phyloP scores from a whole-genome alignment of 1,140 invertebrate genomes.

The Cydia amplana region DNA sequence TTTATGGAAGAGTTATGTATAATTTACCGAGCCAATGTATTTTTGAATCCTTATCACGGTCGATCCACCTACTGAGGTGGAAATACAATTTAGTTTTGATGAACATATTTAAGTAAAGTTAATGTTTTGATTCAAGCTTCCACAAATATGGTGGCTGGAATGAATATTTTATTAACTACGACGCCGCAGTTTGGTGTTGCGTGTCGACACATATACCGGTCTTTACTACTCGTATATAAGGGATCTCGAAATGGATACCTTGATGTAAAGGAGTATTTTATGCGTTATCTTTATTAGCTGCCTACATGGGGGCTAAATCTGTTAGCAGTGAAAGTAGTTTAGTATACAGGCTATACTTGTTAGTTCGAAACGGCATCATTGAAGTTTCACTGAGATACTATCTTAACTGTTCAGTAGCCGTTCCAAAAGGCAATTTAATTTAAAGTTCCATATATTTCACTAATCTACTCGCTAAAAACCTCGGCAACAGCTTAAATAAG shows the following conservation, averaged over 20 bases:
- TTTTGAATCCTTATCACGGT: no score
- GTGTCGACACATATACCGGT: neutral
- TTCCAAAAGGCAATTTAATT: conserved; percentile 60
- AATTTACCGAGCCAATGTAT: no score
- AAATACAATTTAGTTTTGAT: no score
- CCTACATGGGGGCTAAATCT: conserved; percentile 41
- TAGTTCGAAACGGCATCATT: conserved; percentile 51
- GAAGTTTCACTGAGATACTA: conserved; percentile 59
- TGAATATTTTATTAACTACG: neutral
- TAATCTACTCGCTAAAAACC: conserved; percentile 35
- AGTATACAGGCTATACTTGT: conserved; percentile 43
- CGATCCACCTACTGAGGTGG: no score
- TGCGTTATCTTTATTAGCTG: conserved; percentile 8
- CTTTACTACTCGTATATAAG: neutral
- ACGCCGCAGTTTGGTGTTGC: neutral
- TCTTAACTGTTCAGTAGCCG: conserved; percentile 38
- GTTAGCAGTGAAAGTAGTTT: conserved; percentile 63
- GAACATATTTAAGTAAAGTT: no score
- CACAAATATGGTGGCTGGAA: neutral
- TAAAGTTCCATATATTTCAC: conserved; percentile 36
- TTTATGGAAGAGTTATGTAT: no score
- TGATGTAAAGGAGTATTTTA: neutral
- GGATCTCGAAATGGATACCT: neutral
- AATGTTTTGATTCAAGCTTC: neutral
- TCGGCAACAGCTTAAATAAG: no score